Conservation (phyloP, 2,888 invertebrate genomes). For the Malthinus flaveolus region DNA sequence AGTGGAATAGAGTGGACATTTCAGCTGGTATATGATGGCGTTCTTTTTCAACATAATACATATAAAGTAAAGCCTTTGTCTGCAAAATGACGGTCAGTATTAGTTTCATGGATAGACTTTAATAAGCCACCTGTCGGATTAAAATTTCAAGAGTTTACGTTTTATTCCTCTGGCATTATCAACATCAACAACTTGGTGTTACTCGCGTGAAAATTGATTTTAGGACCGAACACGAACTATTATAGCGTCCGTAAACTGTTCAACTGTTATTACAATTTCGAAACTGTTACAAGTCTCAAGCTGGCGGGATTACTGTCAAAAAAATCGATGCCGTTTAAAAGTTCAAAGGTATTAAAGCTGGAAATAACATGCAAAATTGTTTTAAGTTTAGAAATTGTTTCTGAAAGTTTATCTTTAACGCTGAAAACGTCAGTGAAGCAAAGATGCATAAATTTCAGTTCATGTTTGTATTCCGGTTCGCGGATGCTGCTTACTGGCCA, state of each 20-base stretch:
- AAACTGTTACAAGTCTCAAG: no score
- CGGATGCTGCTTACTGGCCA: slow-evolving; percentile 31
- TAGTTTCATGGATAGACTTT: slow-evolving; percentile 27
- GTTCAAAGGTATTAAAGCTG: background rate
- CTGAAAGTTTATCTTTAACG: background rate
- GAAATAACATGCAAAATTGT: background rate
- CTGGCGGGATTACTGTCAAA: no score
- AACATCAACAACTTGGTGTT: slow-evolving; percentile 10
- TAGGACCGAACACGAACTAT: background rate
- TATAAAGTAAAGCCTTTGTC: slow-evolving; percentile 22
- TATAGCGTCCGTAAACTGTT: no score
- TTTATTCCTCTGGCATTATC: slow-evolving; percentile 23
- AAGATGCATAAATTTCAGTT: slow-evolving; percentile 24
- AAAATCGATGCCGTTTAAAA: background rate
- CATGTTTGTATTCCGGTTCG: slow-evolving; percentile 30
- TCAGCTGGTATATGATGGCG: slow-evolving; percentile 12
- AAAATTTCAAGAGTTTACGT: slow-evolving; percentile 25
- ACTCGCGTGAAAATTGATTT: slow-evolving; percentile 25
- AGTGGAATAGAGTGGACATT: slow-evolving; percentile 12
- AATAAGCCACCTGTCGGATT: slow-evolving; percentile 31
- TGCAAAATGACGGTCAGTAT: slow-evolving; percentile 24
- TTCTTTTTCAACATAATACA: slow-evolving; percentile 22
- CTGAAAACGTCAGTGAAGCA: slow-evolving; percentile 19
- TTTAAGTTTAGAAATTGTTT: slow-evolving; percentile 3
- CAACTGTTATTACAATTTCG: no score